phyloP scores from a whole-genome alignment of 2,888 invertebrate species.

The Argyresthia albistria region DNA sequence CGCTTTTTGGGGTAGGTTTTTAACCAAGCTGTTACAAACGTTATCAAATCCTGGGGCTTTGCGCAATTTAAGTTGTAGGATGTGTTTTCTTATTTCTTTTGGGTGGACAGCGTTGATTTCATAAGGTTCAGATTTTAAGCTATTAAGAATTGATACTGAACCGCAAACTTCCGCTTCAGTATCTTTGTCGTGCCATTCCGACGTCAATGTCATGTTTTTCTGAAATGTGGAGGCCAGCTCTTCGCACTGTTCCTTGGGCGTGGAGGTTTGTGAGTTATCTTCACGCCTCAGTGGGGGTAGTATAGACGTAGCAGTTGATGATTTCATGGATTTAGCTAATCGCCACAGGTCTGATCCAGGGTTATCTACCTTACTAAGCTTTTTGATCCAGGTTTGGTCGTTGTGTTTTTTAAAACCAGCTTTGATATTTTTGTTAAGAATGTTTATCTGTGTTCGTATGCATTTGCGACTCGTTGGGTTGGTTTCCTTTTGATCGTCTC shows the following conservation, averaged over 20 bases:
- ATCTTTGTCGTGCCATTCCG: neutral
- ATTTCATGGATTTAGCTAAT: neutral
- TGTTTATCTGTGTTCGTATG: slow-evolving; percentile 2
- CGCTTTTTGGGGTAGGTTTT: slow-evolving; percentile 7
- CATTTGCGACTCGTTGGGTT: neutral
- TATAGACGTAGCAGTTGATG: neutral
- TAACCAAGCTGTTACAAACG: slow-evolving; percentile 5
- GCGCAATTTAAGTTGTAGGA: slow-evolving; percentile 2
- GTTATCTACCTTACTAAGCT: slow-evolving; percentile 5
- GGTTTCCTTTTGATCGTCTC: neutral
- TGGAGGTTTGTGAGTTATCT: neutral
- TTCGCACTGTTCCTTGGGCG: slow-evolving; percentile 4
- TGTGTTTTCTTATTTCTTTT: neutral
- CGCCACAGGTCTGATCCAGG: slow-evolving; percentile 6
- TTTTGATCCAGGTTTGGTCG: slow-evolving; percentile 6
- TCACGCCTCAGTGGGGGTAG: neutral
- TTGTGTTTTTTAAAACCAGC: neutral
- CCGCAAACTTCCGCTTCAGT: slow-evolving; percentile 1
- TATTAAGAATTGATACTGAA: neutral
- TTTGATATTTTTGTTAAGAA: neutral
- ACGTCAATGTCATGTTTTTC: slow-evolving; percentile 5
- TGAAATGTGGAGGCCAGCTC: slow-evolving; percentile 5
- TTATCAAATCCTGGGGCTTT: slow-evolving; percentile 7
- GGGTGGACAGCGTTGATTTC: neutral
- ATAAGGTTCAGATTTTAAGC: neutral